Percentiles rank a stretch among this genome's conserved stretches.
These are phyloP conservation scores for Keiferia lycopersicella DNA, from an alignment of 2,888 invertebrate species.

Conservation along the genomic window DNA sequence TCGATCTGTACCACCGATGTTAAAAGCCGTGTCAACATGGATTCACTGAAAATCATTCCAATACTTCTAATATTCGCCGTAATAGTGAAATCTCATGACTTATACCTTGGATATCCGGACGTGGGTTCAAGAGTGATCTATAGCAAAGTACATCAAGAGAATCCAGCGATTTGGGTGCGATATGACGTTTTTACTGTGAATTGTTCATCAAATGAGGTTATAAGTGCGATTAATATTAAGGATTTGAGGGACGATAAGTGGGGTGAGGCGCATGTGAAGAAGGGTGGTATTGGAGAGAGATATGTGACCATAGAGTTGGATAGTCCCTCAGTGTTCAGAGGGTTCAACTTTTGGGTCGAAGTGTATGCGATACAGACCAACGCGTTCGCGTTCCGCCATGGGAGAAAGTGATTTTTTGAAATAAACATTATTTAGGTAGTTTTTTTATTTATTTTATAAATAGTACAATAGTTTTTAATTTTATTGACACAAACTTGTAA, in stretches of 20 bases:
- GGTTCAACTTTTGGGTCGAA: slow-evolving; percentile 65
- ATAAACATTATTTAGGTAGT: neutral
- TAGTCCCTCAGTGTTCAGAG: slow-evolving; percentile 63
- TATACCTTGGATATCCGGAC: slow-evolving; percentile 58
- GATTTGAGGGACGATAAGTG: slow-evolving; percentile 64
- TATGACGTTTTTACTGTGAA: slow-evolving; percentile 59
- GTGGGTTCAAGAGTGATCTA: slow-evolving; percentile 59
- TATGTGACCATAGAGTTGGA: slow-evolving; percentile 61
- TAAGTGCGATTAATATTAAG: slow-evolving; percentile 60
- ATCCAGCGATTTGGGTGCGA: slow-evolving; percentile 63
- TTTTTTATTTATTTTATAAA: slow-evolving; percentile 20
- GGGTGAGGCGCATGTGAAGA: slow-evolving; percentile 59
- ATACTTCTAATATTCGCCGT: neutral
- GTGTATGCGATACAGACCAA: slow-evolving; percentile 47
- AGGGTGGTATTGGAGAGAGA: slow-evolving; percentile 61
- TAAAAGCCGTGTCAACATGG: neutral
- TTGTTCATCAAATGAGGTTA: slow-evolving; percentile 55
- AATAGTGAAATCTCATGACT: slow-evolving; percentile 35
- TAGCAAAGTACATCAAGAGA: slow-evolving; percentile 63
- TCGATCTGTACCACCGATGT: neutral
- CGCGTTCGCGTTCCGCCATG: slow-evolving; percentile 9
- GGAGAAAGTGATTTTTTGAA: neutral
- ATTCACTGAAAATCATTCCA: neutral
- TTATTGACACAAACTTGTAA: too few relatives aligned
- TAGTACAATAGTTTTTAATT: too few relatives aligned